Conservation (phyloP, 2,888 invertebrate genomes). For the Drosophila mercatorum region DNA sequence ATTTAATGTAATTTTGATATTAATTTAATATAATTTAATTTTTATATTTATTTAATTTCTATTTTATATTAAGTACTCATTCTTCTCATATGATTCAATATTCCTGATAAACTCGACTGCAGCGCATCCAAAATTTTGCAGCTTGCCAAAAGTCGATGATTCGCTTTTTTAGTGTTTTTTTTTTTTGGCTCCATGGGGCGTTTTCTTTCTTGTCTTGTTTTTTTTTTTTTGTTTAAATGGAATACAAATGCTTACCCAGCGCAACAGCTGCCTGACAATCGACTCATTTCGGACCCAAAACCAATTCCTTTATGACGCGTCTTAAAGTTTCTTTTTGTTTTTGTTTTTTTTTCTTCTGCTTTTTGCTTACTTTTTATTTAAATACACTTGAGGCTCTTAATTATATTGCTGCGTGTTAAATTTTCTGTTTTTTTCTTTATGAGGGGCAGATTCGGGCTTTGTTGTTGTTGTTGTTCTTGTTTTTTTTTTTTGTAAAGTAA, state of each 20-base stretch:
- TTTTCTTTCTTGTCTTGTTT: constrained; percentile 11
- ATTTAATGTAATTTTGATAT: too few relatives aligned
- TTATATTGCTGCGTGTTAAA: constrained; percentile 67
- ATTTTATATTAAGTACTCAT: not conserved
- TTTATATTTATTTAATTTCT: too few relatives aligned
- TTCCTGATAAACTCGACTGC: constrained; percentile 1
- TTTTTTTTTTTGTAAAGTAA: constrained; percentile 22
- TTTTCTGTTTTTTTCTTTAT: not conserved
- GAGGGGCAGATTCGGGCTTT: constrained; percentile 39
- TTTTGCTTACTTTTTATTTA: constrained; percentile 55
- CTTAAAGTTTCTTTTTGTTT: constrained; percentile 20
- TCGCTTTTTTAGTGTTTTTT: constrained; percentile 16
- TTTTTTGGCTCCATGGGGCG: constrained; percentile 37
- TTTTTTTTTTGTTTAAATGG: constrained; percentile 16
- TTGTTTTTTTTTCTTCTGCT: not conserved
- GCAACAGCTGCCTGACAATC: constrained; percentile 70
- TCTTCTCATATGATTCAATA: not conserved
- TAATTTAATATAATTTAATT: not conserved
- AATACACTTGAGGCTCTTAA: constrained; percentile 77
- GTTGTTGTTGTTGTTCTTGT: constrained; percentile 5
- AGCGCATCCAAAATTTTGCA: constrained; percentile 45
- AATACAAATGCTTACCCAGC: constrained; percentile 42
- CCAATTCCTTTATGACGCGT: constrained; percentile 57
- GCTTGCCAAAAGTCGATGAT: constrained; percentile 51
- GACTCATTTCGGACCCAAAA: constrained; percentile 38